Evolutionary conservation across 2,888 invertebrate species (phyloP).

Genomic region (Chesias legatella): DNA sequence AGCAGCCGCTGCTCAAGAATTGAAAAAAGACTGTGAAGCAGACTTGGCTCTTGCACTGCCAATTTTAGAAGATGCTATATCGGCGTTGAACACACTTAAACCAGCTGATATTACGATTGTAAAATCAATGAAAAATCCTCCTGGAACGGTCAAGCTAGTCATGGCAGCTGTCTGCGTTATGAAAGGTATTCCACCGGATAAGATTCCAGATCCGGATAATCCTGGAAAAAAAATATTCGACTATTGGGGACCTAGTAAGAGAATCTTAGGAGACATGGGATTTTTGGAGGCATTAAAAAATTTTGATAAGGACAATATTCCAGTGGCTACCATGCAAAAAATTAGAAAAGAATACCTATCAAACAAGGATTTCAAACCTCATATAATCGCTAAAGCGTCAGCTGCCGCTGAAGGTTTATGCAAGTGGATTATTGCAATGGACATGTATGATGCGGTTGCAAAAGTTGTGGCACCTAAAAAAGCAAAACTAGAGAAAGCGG

Average conservation of each 20-base stretch:
- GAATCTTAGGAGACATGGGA: slow-evolving; percentile 89
- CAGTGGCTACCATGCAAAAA: slow-evolving; percentile 85
- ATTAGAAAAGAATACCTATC: slow-evolving; percentile 87
- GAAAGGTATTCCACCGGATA: slow-evolving; percentile 88
- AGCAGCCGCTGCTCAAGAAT: slow-evolving; percentile 89
- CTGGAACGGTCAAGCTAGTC: slow-evolving; percentile 89
- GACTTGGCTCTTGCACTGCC: slow-evolving; percentile 94
- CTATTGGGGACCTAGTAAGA: slow-evolving; percentile 93
- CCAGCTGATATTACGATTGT: slow-evolving; percentile 91
- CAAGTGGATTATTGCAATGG: slow-evolving; percentile 95
- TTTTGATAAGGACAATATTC: slow-evolving; percentile 93
- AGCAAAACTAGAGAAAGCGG: slow-evolving; percentile 88
- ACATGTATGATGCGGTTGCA: slow-evolving; percentile 91
- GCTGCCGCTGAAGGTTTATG: slow-evolving; percentile 96
- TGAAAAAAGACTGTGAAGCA: slow-evolving; percentile 95
- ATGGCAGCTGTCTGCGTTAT: slow-evolving; percentile 96
- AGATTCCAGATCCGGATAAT: slow-evolving; percentile 85
- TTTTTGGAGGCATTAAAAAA: slow-evolving; percentile 87
- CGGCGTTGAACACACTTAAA: slow-evolving; percentile 91
- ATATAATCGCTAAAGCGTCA: slow-evolving; percentile 92
- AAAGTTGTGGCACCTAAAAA: slow-evolving; percentile 93
- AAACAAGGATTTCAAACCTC: slow-evolving; percentile 89
- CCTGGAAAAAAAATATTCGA: slow-evolving; percentile 86
- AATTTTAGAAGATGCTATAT: slow-evolving; percentile 86
- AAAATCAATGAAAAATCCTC: slow-evolving; percentile 94